Evolutionary conservation across 2,113 vertebrate genomes (phyloP).

Genomic region (Phrynosoma blainvillii): DNA sequence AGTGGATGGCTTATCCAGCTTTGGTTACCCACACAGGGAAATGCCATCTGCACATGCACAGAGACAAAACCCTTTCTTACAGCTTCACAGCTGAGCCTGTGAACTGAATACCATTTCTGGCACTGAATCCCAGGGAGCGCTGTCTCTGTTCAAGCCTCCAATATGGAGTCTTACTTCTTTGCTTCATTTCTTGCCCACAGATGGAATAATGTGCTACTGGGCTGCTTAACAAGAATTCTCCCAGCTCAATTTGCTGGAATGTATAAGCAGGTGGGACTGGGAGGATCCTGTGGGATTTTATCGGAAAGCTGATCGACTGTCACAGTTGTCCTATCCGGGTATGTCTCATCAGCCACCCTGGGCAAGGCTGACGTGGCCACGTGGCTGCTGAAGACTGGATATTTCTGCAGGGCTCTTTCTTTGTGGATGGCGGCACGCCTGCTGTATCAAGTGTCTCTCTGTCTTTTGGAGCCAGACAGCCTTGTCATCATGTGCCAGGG

Average conservation of each 20-base stretch:
- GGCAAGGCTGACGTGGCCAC: neutral
- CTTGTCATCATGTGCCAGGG: neutral
- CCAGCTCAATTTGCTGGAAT: neutral
- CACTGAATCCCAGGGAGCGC: neutral
- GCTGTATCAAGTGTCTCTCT: neutral
- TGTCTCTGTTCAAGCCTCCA: neutral
- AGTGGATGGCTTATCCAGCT: neutral
- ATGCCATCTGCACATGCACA: neutral
- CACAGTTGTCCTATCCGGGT: neutral
- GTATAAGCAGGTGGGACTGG: accelerated
- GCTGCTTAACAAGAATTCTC: neutral
- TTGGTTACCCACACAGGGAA: neutral
- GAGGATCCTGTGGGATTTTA: accelerated
- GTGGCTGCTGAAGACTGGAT: conserved; percentile 5
- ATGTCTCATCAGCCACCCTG: accelerated
- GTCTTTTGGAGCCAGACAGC: neutral
- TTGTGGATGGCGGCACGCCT: conserved; percentile 31
- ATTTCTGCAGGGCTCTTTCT: conserved; percentile 13
- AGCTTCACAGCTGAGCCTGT: neutral
- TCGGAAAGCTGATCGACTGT: neutral
- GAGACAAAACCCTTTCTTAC: neutral
- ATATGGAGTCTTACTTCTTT: neutral
- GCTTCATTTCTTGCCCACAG: neutral
- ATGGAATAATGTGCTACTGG: neutral
- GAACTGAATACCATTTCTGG: neutral